phyloP scores from a whole-genome alignment of 1,140 invertebrate genomes.

The Trissolcus basalis region DNA sequence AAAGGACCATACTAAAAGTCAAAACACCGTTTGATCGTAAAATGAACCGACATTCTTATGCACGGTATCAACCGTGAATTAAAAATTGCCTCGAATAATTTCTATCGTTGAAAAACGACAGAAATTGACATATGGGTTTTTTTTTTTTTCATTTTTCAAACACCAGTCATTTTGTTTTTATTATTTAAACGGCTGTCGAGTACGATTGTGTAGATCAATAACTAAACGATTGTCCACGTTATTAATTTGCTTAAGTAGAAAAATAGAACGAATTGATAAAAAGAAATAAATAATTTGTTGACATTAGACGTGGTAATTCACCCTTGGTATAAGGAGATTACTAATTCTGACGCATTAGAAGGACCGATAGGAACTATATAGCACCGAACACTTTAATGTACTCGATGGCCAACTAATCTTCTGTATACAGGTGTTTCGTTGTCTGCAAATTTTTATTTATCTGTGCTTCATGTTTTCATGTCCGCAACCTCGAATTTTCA shows the following conservation, averaged over 20 bases:
- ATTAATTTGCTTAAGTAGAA: slow-evolving; percentile 20
- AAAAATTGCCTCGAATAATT: too few relatives aligned
- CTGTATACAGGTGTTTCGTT: slow-evolving; percentile 6
- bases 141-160: too few relatives aligned
- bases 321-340: slow-evolving; percentile 29
- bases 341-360: slow-evolving; percentile 26
- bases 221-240: too few relatives aligned
- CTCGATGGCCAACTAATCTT: slow-evolving; percentile 2
- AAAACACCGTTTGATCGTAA: too few relatives aligned
- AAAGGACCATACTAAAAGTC: too few relatives aligned
- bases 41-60: too few relatives aligned
- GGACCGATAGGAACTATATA: slow-evolving; percentile 11
- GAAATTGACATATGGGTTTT: too few relatives aligned
- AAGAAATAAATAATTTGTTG: slow-evolving; percentile 31
- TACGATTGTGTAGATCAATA: too few relatives aligned
- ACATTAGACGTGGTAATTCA: slow-evolving; percentile 33
- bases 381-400: slow-evolving; percentile 3
- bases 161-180: too few relatives aligned
- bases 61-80: too few relatives aligned
- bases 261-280: slow-evolving; percentile 32
- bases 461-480: slow-evolving; percentile 3
- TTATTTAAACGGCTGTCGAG: too few relatives aligned
- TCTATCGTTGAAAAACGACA: too few relatives aligned
- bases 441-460: slow-evolving; percentile 3
- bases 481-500: neutral